These are phyloP conservation scores for Xiphorhynchus elegans DNA, from an alignment of 2,113 vertebrate species.

Conservation along the genomic window DNA sequence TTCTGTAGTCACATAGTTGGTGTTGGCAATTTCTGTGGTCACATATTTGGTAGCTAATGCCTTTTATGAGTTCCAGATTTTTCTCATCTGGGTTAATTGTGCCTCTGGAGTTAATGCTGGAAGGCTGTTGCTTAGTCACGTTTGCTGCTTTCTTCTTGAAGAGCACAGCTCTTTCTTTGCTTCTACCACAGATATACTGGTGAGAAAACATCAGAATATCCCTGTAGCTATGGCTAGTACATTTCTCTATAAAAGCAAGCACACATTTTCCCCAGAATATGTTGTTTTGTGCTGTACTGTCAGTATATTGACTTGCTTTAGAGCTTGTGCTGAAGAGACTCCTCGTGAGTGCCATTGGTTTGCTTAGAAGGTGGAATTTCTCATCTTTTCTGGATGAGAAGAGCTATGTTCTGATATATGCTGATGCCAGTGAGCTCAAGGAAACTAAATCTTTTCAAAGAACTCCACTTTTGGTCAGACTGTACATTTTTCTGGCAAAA, in stretches of 20 bases:
- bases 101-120: not conserved
- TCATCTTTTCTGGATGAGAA: not conserved
- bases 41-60: conserved; percentile 56
- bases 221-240: not conserved
- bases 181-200: not conserved
- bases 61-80: conserved; percentile 60
- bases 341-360: not conserved
- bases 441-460: not conserved
- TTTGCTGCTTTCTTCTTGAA: not conserved
- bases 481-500: not conserved
- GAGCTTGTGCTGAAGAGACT: not conserved
- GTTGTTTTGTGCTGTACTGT: not conserved
- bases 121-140: not conserved
- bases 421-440: not conserved
- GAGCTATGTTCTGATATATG: accelerated
- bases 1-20: conserved; percentile 17
- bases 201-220: not conserved
- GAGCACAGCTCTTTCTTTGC: not conserved
- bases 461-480: not conserved
- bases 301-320: not conserved
- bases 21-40: conserved; percentile 58
- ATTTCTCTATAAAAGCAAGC: not conserved
- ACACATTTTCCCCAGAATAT: not conserved
- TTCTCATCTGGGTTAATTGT: conserved; percentile 2
- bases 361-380: not conserved